phyloP scores from a whole-genome alignment of 2,113 vertebrate species.

The Glareola pratincola region DNA sequence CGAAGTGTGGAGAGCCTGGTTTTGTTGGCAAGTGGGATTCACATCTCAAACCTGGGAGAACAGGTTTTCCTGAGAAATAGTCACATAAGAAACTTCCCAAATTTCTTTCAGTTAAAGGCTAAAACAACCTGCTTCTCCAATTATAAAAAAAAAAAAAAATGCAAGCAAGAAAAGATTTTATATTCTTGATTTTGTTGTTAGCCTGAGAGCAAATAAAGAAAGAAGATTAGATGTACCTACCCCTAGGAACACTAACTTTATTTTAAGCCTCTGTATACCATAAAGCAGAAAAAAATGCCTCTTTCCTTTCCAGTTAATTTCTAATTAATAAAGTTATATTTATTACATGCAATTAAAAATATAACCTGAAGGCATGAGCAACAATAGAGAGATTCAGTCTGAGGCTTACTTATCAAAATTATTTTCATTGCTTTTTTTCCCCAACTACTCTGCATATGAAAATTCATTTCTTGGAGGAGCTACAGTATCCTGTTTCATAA shows the following conservation, averaged over 20 bases:
- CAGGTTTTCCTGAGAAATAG: background rate
- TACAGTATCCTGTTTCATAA: conserved; percentile 7
- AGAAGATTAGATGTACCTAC: background rate
- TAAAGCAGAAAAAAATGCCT: background rate
- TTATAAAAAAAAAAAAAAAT: background rate
- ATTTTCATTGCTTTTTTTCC: background rate
- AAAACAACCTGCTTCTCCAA: background rate
- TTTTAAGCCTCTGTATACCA: background rate
- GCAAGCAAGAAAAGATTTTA: background rate
- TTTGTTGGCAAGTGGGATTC: background rate
- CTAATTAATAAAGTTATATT: conserved; percentile 64
- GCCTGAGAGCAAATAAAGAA: background rate
- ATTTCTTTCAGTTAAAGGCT: background rate
- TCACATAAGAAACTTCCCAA: background rate
- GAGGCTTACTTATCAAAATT: conserved; percentile 16
- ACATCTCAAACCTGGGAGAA: background rate
- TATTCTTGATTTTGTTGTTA: background rate
- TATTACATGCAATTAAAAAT: conserved; percentile 60
- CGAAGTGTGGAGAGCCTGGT: background rate
- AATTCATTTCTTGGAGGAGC: conserved; percentile 29
- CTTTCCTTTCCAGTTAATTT: conserved; percentile 31
- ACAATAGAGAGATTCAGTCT: conserved; percentile 17
- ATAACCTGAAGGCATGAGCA: background rate
- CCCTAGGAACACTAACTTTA: background rate
- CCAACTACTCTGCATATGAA: background rate